Evolutionary conservation across 2,797 vertebrate genomes (phyloP).

Genomic region (Anomalospiza imberbis): DNA sequence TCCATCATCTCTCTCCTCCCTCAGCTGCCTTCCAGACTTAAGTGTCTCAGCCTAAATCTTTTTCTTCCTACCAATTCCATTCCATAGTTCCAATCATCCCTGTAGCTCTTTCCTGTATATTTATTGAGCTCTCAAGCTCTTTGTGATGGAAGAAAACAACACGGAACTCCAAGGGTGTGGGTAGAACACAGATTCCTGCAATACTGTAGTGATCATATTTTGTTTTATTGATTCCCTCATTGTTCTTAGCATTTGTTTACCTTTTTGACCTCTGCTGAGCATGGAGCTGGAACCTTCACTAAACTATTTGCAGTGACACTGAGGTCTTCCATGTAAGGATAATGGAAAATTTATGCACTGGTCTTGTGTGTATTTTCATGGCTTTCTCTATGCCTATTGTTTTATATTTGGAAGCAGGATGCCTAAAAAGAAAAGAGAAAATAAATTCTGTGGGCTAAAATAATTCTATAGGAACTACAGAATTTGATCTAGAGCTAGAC

Average conservation of each 20-base stretch:
- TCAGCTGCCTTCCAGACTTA: background rate
- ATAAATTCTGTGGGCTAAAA: background rate
- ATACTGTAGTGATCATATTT: background rate
- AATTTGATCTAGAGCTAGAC: background rate
- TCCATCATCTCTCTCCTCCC: background rate
- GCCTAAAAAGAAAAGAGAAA: background rate
- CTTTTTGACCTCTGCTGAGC: background rate
- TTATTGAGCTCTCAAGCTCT: background rate
- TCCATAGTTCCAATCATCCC: background rate
- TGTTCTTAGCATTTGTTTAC: background rate
- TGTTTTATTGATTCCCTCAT: background rate
- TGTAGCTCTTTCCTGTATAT: background rate
- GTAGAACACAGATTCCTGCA: background rate
- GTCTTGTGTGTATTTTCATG: background rate
- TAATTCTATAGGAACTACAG: background rate
- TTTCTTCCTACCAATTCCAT: background rate
- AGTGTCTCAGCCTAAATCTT: background rate
- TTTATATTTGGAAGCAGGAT: background rate
- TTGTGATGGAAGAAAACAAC: background rate
- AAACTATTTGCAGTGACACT: background rate
- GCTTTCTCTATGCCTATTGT: background rate
- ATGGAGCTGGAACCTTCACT: background rate
- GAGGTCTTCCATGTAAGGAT: background rate
- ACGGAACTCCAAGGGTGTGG: accelerated
- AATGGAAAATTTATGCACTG: background rate